phyloP scores from a whole-genome alignment of 2,888 invertebrate genomes.

The Pterostichus madidus region DNA sequence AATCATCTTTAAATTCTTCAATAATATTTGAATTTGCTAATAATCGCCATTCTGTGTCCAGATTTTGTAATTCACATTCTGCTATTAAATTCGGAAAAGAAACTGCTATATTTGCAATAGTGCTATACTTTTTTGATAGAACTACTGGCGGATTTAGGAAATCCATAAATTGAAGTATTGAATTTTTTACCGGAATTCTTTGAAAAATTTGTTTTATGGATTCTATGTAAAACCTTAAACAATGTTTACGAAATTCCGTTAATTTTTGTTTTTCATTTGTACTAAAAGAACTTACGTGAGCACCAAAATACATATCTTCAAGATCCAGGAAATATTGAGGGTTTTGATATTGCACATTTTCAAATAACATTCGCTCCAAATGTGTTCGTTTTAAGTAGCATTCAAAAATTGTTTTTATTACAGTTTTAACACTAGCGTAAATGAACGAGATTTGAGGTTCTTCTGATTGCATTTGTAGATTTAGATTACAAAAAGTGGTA shows the following conservation, averaged over 20 bases:
- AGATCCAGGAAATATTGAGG: neutral
- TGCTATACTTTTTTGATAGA: neutral
- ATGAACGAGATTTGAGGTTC: constrained; percentile 32
- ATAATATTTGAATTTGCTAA: too few species aligned
- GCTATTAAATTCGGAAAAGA: neutral
- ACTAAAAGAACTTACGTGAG: neutral
- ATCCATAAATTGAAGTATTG: neutral
- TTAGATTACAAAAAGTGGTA: constrained; percentile 27
- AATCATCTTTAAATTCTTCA: neutral
- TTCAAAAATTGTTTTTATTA: constrained; percentile 25
- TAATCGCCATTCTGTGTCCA: constrained; percentile 6
- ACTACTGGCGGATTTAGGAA: neutral
- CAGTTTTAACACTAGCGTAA: neutral
- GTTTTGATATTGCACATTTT: constrained; percentile 1
- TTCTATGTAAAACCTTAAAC: constrained; percentile 7
- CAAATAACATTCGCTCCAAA: neutral
- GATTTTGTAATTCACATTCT: neutral
- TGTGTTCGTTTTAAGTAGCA: neutral
- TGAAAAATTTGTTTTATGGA: neutral
- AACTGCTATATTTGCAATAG: neutral
- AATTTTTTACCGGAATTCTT: neutral
- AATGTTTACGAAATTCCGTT: neutral
- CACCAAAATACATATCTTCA: constrained; percentile 7
- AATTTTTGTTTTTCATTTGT: neutral
- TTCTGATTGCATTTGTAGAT: constrained; percentile 48